phyloP scores from a whole-genome alignment of 2,797 vertebrate genomes.

The Enteromius anoplus region DNA sequence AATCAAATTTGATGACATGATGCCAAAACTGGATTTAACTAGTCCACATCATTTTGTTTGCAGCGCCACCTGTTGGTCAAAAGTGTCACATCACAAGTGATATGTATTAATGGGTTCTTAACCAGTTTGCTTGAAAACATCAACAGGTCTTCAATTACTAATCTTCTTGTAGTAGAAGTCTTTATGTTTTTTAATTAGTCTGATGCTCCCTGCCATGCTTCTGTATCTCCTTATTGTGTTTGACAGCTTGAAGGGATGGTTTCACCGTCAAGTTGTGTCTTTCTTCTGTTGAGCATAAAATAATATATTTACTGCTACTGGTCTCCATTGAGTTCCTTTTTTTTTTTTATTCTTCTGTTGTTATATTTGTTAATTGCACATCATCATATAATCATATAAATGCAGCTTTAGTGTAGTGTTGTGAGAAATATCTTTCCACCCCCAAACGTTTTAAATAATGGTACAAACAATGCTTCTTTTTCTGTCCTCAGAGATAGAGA shows the following conservation, averaged over 20 bases:
- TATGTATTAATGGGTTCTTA: neutral
- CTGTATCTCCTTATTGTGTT: neutral
- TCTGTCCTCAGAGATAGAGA: conserved; percentile 81
- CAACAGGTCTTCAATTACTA: neutral
- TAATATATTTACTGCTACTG: neutral
- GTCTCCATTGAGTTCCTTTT: too few species aligned
- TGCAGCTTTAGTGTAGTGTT: neutral
- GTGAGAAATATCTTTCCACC: neutral
- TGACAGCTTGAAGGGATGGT: neutral
- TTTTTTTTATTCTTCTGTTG: too few species aligned
- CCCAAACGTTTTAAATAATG: neutral
- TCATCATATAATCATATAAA: neutral
- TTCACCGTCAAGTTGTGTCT: neutral
- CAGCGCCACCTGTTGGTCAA: neutral
- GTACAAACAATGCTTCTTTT: neutral
- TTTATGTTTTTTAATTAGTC: too few species aligned
- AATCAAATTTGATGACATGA: neutral
- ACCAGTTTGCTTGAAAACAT: neutral
- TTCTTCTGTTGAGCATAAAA: neutral
- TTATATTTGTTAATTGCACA: neutral
- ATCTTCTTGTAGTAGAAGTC: too few species aligned
- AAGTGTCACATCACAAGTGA: too few species aligned
- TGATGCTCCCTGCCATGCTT: neutral
- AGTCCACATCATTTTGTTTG: neutral
- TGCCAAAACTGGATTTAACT: neutral